phyloP scores from a whole-genome alignment of 1,140 invertebrate genomes.

The Piezodorus guildinii region DNA sequence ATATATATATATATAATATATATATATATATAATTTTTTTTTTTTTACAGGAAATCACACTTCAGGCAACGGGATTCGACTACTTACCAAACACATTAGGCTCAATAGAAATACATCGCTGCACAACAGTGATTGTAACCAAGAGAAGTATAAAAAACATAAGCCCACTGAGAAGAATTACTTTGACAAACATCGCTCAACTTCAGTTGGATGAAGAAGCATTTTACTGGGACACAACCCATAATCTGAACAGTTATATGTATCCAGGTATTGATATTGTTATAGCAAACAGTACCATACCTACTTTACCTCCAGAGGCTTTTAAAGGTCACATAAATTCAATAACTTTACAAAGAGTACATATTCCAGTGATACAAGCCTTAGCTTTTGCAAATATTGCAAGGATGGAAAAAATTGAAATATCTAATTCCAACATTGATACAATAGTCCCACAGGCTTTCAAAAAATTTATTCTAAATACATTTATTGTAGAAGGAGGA shows the following conservation, averaged over 20 bases:
- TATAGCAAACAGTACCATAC: conserved; percentile 38
- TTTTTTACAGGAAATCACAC: not conserved
- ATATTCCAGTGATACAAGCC: conserved; percentile 47
- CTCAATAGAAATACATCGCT: not conserved
- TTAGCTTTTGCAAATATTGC: conserved; percentile 60
- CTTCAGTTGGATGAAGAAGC: not conserved
- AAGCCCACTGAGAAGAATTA: not conserved
- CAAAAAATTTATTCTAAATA: conserved; percentile 57
- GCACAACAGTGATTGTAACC: not conserved
- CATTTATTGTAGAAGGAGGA: conserved; percentile 38
- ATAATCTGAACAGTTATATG: conserved; percentile 33
- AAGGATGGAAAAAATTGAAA: conserved; percentile 37
- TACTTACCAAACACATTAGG: not conserved
- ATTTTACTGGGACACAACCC: conserved; percentile 23
- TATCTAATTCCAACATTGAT: conserved; percentile 42
- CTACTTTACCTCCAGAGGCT: conserved; percentile 49
- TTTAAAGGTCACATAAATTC: conserved; percentile 57
- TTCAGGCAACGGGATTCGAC: not conserved
- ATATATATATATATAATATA: no score
- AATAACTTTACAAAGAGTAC: conserved; percentile 47
- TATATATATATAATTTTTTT: no score
- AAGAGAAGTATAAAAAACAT: not conserved
- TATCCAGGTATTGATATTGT: conserved; percentile 31
- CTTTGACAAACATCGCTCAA: not conserved
- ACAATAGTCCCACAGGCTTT: conserved; percentile 57